Evolutionary conservation across 1,140 invertebrate species (phyloP).

Genomic region (Eumeta japonica): DNA sequence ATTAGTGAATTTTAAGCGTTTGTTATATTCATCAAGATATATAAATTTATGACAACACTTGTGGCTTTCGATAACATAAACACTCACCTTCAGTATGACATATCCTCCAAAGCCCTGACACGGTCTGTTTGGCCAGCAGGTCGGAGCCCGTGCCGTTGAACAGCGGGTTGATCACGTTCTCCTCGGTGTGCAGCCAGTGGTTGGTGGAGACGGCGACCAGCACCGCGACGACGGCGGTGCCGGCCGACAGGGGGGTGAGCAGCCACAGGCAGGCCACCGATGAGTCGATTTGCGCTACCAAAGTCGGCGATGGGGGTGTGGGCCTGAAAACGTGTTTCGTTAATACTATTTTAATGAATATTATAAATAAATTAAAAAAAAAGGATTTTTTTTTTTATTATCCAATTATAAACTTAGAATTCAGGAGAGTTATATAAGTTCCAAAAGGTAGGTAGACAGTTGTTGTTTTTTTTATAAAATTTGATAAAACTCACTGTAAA

Average conservation of each 20-base stretch:
- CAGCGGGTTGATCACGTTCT: constrained; percentile 66
- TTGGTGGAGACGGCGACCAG: constrained; percentile 66
- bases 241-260: constrained; percentile 65
- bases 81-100: constrained; percentile 72
- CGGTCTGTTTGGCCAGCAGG: constrained; percentile 66
- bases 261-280: constrained; percentile 63
- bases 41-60: background rate
- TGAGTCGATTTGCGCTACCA: constrained; percentile 55
- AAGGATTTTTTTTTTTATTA: background rate
- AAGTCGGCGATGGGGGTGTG: constrained; percentile 40
- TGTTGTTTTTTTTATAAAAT: no score
- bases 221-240: constrained; percentile 64
- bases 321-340: constrained; percentile 26
- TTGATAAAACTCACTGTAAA: no score
- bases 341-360: background rate
- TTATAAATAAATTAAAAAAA: background rate
- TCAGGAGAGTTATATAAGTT: no score
- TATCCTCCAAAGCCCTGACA: constrained; percentile 69
- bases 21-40: background rate
- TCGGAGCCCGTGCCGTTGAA: constrained; percentile 67
- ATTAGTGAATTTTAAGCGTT: no score
- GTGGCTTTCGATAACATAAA: background rate
- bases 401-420: background rate
- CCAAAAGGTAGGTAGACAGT: no score
- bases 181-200: constrained; percentile 70